Evolutionary conservation across 1,140 invertebrate species (phyloP).

Genomic region (Trachymyrmex septentrionalis): DNA sequence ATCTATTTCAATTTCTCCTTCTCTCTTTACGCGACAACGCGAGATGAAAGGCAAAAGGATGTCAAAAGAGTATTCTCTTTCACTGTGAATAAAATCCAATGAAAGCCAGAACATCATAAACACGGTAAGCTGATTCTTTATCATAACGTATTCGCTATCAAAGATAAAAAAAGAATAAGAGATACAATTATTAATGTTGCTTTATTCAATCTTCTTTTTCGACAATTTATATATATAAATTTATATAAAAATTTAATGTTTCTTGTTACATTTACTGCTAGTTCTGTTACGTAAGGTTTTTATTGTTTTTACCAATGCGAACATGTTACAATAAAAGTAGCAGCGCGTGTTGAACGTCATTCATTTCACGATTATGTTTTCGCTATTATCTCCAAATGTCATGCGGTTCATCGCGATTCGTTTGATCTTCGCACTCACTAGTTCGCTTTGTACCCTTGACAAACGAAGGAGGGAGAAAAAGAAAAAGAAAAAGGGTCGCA

Average conservation of each 20-base stretch:
- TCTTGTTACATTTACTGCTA: not conserved
- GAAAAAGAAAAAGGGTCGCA: conserved; percentile 24
- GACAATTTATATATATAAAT: not conserved
- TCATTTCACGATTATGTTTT: not conserved
- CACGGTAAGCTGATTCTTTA: conserved; percentile 46
- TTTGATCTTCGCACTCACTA: conserved; percentile 27
- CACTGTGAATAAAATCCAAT: conserved; percentile 57
- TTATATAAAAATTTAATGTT: not conserved
- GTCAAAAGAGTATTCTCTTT: conserved; percentile 56
- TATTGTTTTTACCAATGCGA: not conserved
- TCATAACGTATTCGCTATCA: conserved; percentile 33
- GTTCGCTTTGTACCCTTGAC: conserved; percentile 8
- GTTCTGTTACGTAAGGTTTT: not conserved
- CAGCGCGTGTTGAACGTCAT: conserved; percentile 2
- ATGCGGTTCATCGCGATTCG: not conserved
- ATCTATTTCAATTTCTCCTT: conserved; percentile 64
- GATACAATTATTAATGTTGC: not conserved
- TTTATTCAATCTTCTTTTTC: not conserved
- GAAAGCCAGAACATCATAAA: conserved; percentile 48
- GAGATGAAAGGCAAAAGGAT: conserved; percentile 57
- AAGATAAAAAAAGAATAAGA: conserved; percentile 26
- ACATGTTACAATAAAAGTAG: not conserved
- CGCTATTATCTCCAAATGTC: not conserved
- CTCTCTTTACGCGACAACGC: conserved; percentile 56
- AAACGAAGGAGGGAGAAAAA: conserved; percentile 10